These are phyloP conservation scores for Lophotriccus pileatus DNA, from an alignment of 2,797 vertebrate species.

Conservation along the genomic window DNA sequence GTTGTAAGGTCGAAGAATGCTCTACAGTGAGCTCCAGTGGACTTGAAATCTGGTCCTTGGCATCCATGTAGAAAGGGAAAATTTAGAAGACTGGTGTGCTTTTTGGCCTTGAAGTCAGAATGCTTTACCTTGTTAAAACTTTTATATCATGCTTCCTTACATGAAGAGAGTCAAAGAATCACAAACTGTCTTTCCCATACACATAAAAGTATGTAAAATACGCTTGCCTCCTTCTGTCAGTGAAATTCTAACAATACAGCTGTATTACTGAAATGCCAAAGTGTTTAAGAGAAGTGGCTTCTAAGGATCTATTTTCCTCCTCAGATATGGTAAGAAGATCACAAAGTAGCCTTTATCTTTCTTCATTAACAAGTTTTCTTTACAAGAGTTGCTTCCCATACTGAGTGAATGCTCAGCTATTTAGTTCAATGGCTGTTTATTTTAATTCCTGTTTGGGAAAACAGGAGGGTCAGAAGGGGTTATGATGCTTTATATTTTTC, in stretches of 20 bases:
- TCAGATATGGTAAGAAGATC: not conserved
- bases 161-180: not conserved
- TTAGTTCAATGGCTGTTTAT: not conserved
- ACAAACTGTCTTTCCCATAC: not conserved
- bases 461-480: not conserved
- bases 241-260: not conserved
- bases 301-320: not conserved
- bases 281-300: not conserved
- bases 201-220: not conserved
- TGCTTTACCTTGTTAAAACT: not conserved
- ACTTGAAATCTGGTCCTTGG: not conserved
- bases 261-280: not conserved
- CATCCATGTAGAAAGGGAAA: not conserved
- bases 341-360: not conserved
- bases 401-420: not conserved
- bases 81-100: not conserved
- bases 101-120: not conserved
- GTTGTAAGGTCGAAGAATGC: not conserved
- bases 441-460: not conserved
- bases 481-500: not conserved
- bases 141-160: not conserved
- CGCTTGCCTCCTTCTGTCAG: not conserved
- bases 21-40: not conserved
- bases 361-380: not conserved
- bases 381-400: not conserved